These are phyloP conservation scores for Corythornis leucogaster DNA, from an alignment of 2,797 vertebrate genomes.

Conservation along the genomic window DNA sequence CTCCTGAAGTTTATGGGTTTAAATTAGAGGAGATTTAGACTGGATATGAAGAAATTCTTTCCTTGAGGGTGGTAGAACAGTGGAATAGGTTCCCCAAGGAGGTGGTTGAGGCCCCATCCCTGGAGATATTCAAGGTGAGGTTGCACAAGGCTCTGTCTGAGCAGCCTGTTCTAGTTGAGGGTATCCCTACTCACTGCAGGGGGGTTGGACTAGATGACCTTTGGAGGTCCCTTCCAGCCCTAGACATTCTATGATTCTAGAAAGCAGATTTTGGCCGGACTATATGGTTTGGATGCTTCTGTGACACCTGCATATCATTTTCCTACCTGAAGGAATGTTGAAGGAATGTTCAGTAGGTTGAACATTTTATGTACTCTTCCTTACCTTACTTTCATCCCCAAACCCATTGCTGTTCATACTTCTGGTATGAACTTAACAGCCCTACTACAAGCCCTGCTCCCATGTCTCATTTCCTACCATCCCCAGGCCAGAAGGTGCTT, in stretches of 20 bases:
- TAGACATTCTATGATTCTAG: too few species aligned
- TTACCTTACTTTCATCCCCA: neutral
- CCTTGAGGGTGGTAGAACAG: too few species aligned
- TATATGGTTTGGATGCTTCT: neutral
- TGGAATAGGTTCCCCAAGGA: too few species aligned
- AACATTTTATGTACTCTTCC: neutral
- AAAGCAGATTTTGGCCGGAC: neutral
- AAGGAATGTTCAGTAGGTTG: neutral
- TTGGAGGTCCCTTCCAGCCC: too few species aligned
- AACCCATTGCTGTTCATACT: neutral
- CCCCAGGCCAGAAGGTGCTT: neutral
- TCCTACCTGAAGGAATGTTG: neutral
- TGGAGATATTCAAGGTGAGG: too few species aligned
- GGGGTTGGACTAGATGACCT: too few species aligned
- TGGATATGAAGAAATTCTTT: too few species aligned
- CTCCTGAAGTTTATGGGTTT: neutral
- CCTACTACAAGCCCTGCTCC: neutral
- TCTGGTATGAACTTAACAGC: neutral
- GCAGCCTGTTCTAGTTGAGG: too few species aligned
- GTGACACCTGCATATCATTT: fast-evolving
- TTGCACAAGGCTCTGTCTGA: too few species aligned
- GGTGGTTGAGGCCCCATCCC: too few species aligned
- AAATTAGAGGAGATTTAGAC: too few species aligned
- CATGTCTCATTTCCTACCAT: neutral
- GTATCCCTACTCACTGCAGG: too few species aligned